These are phyloP conservation scores for Pseudochirops corinnae DNA, from an alignment of 2,797 vertebrate genomes.

Conservation along the genomic window DNA sequence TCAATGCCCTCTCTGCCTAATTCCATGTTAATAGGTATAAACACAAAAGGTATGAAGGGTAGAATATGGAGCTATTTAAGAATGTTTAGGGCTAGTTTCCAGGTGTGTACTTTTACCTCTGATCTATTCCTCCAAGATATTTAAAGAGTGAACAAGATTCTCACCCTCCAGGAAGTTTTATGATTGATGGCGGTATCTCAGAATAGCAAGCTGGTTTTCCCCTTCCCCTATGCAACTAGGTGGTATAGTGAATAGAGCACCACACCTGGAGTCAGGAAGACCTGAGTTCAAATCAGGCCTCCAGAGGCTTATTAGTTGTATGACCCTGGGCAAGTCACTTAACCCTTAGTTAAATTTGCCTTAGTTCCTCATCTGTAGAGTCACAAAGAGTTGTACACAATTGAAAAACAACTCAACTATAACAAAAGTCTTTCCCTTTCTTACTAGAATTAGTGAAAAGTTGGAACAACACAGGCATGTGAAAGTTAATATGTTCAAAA, in stretches of 20 bases:
- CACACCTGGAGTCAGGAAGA: background rate
- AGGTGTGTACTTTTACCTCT: background rate
- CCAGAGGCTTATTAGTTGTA: background rate
- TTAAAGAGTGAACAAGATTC: background rate
- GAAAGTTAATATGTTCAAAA: background rate
- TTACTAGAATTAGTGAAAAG: background rate
- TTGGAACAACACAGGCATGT: background rate
- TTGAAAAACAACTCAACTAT: background rate
- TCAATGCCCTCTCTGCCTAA: background rate
- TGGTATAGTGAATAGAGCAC: no score
- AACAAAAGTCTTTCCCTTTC: background rate
- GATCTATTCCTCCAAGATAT: background rate
- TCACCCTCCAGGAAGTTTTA: background rate
- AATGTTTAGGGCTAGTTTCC: background rate
- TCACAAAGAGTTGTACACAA: background rate
- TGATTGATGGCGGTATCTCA: background rate
- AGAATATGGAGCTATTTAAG: background rate
- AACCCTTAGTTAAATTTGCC: background rate
- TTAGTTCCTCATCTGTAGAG: background rate
- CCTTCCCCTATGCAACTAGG: no score
- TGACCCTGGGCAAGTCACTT: background rate
- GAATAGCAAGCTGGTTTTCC: background rate
- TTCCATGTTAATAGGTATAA: background rate
- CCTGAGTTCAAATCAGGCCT: background rate
- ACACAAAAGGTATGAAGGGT: background rate